These are phyloP conservation scores for Pseudococcus jackbeardsleyi DNA, from an alignment of 2,888 invertebrate genomes.

Conservation along the genomic window DNA sequence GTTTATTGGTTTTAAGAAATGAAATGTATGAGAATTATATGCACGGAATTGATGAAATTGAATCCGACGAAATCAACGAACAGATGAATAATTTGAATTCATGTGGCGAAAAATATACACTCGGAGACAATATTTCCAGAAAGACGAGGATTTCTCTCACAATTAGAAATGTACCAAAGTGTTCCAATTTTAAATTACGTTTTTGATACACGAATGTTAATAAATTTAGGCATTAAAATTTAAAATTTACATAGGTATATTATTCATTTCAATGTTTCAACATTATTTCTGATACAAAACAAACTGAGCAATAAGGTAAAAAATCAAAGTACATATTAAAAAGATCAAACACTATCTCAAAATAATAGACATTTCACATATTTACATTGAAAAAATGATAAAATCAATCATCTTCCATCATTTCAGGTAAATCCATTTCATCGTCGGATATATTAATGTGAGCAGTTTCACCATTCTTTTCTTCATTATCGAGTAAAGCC, in stretches of 20 bases:
- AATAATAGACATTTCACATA: background rate
- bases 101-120: constrained; percentile 74
- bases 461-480: constrained; percentile 48
- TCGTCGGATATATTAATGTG: constrained; percentile 64
- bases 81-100: constrained; percentile 77
- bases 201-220: background rate
- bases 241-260: background rate
- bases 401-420: constrained; percentile 12
- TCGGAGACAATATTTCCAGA: constrained; percentile 75
- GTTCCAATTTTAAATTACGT: constrained; percentile 79
- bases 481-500: constrained; percentile 62
- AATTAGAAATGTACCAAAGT: constrained; percentile 93
- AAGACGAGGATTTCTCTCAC: constrained; percentile 88
- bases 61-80: constrained; percentile 76
- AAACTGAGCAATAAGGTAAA: background rate
- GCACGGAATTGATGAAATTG: constrained; percentile 86
- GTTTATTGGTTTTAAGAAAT: constrained; percentile 87
- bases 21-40: constrained; percentile 86
- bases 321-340: background rate
- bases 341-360: background rate
- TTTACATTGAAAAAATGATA: background rate
- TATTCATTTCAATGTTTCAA: background rate
- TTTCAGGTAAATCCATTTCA: constrained; percentile 59
- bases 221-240: background rate
- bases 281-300: background rate